Percentiles rank a stretch among this genome's conserved stretches.
Evolutionary conservation across 1,140 invertebrate genomes (phyloP).

Genomic region (Doryteuthis pealeii): DNA sequence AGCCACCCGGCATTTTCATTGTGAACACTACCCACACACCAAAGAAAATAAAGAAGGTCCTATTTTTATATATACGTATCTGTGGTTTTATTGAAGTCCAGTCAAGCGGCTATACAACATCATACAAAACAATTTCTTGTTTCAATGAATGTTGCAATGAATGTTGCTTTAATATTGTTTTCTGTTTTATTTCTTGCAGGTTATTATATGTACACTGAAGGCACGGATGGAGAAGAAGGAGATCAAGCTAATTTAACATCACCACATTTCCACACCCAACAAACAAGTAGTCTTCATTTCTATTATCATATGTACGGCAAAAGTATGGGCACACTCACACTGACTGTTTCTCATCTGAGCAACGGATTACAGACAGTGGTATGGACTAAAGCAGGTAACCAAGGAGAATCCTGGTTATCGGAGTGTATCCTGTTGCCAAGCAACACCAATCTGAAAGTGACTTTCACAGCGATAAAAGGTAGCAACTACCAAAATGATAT

Average conservation of each 20-base stretch:
- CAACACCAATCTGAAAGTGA: conserved; percentile 22
- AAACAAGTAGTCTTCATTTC: conserved; percentile 30
- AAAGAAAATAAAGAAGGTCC: no score
- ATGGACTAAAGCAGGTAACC: conserved; percentile 20
- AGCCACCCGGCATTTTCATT: no score
- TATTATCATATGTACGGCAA: conserved; percentile 38
- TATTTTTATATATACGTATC: no score
- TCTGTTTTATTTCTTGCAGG: conserved; percentile 22
- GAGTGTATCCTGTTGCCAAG: conserved; percentile 34
- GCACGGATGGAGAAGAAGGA: conserved; percentile 28
- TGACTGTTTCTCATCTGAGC: conserved; percentile 9
- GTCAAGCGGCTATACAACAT: no score
- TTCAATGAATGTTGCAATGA: no score
- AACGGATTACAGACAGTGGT: neutral
- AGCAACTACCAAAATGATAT: conserved; percentile 36
- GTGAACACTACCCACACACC: no score
- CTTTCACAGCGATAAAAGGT: conserved; percentile 29
- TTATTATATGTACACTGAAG: conserved; percentile 43
- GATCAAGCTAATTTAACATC: conserved; percentile 32
- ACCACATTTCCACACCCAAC: conserved; percentile 24
- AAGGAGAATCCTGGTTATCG: conserved; percentile 27
- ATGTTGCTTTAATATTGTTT: no score
- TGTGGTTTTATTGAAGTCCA: no score
- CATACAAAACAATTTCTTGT: no score
- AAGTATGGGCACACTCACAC: conserved; percentile 21